Evolutionary conservation across 2,888 invertebrate species (phyloP).

Genomic region (Cerceris rybyensis): DNA sequence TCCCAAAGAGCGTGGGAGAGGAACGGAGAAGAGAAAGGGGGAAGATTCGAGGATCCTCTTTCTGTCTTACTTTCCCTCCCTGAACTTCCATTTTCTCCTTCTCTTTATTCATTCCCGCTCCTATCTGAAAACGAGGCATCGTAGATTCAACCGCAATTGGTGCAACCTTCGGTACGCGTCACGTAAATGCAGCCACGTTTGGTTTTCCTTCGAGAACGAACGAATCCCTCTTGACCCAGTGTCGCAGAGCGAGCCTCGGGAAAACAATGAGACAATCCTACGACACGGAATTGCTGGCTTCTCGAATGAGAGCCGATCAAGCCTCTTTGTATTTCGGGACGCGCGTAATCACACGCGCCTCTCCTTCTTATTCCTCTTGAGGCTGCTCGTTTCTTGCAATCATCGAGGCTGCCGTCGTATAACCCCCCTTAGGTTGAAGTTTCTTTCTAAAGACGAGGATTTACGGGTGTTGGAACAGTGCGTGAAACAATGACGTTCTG

Average conservation of each 20-base stretch:
- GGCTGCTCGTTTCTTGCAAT: constrained; percentile 28
- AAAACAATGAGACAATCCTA: constrained; percentile 57
- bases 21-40: constrained; percentile 50
- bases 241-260: constrained; percentile 21
- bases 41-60: constrained; percentile 11
- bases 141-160: background rate
- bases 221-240: constrained; percentile 61
- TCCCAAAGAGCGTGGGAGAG: constrained; percentile 66
- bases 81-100: constrained; percentile 9
- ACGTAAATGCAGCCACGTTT: constrained; percentile 27
- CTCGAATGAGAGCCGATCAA: constrained; percentile 50
- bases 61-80: constrained; percentile 4
- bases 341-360: constrained; percentile 38
- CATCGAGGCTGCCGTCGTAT: constrained; percentile 2
- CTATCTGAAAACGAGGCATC: background rate
- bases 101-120: constrained; percentile 13
- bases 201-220: constrained; percentile 28
- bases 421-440: background rate
- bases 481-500: background rate
- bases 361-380: background rate
- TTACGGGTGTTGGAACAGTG: background rate
- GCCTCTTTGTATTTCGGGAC: constrained; percentile 10
- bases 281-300: constrained; percentile 28
- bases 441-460: background rate
- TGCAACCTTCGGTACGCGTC: constrained; percentile 21